A percentile compares a stretch with the other conserved stretches of the same genome.
These are phyloP conservation scores for Periophthalmus magnuspinnatus DNA, from an alignment of 2,797 vertebrate genomes.

Conservation along the genomic window DNA sequence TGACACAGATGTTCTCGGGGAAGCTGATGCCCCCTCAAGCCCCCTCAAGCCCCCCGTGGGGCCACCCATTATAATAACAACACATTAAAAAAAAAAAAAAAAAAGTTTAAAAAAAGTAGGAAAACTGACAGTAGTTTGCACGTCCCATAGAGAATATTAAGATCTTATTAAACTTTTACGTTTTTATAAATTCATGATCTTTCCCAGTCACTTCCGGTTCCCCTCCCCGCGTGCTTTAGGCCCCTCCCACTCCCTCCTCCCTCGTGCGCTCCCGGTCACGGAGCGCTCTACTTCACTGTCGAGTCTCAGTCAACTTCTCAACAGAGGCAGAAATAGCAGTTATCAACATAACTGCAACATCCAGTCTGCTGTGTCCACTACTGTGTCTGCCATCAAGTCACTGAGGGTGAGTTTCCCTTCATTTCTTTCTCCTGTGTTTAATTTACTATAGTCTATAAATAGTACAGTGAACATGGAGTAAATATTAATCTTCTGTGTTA, in stretches of 20 bases:
- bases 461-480: background rate
- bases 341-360: slow-evolving; percentile 26
- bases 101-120: no score
- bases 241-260: slow-evolving; percentile 41
- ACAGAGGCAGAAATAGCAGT: slow-evolving; percentile 18
- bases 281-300: background rate
- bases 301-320: slow-evolving; percentile 18
- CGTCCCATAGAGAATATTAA: no score
- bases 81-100: no score
- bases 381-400: background rate
- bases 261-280: slow-evolving; percentile 24
- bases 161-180: no score
- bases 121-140: no score
- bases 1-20: no score
- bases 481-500: background rate
- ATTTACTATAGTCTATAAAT: background rate
- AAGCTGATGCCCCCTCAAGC: no score
- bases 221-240: slow-evolving; percentile 9
- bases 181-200: slow-evolving; percentile 13
- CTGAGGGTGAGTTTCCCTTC: slow-evolving; percentile 39
- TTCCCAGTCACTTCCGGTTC: background rate
- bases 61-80: no score
- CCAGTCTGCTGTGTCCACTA: background rate
- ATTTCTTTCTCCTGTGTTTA: slow-evolving; percentile 1
- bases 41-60: no score